Conservation (phyloP, 2,797 vertebrate genomes). For the Meriones psammophilus region DNA sequence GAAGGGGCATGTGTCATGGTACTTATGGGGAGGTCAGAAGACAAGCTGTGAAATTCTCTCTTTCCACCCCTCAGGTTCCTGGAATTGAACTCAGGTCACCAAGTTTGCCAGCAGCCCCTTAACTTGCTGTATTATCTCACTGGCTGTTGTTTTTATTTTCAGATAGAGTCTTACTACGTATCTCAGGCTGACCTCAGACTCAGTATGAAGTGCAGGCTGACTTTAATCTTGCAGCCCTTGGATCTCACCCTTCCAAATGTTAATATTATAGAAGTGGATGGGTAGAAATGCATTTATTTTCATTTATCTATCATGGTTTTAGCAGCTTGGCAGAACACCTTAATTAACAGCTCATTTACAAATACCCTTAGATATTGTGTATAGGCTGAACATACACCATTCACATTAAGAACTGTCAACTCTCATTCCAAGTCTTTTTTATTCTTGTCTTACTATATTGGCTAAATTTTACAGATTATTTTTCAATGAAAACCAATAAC, state of each 20-base stretch:
- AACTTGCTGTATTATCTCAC: background rate
- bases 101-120: background rate
- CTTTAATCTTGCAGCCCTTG: background rate
- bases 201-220: background rate
- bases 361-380: background rate
- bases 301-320: background rate
- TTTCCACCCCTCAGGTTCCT: background rate
- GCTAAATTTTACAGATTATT: background rate
- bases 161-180: background rate
- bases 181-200: background rate
- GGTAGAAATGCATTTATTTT: background rate
- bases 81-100: background rate
- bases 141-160: background rate
- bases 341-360: background rate
- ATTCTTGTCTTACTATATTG: conserved; percentile 30
- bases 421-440: background rate
- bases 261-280: background rate
- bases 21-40: background rate
- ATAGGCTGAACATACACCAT: background rate
- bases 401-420: background rate
- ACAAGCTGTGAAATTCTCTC: background rate
- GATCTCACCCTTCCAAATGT: background rate
- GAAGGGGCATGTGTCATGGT: too few species aligned
- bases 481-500: background rate
- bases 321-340: background rate